Evolutionary conservation across 2,888 invertebrate genomes (phyloP).

Genomic region (Mythimna albipuncta): DNA sequence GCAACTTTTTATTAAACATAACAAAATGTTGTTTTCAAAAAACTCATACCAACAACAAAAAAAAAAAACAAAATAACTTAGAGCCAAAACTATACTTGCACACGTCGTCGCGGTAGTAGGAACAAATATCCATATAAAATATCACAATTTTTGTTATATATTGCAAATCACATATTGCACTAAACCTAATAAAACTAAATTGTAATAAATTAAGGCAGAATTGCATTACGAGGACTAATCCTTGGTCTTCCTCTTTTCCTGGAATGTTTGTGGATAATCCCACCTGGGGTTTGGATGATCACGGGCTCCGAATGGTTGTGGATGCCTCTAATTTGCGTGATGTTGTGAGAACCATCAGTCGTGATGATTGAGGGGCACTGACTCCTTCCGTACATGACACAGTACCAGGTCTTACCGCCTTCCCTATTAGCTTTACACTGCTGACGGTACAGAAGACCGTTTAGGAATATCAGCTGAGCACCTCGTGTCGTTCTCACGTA

Average conservation of each 20-base stretch:
- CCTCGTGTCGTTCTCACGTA: constrained; percentile 71
- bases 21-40: neutral
- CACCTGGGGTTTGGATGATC: constrained; percentile 66
- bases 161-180: neutral
- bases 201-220: constrained; percentile 39
- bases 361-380: constrained; percentile 71
- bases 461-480: constrained; percentile 70
- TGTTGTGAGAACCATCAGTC: constrained; percentile 69
- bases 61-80: neutral
- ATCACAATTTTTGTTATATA: constrained; percentile 5
- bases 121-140: constrained; percentile 18
- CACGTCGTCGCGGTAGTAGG: constrained; percentile 4
- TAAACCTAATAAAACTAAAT: neutral
- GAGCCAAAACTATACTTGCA: neutral
- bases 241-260: constrained; percentile 27
- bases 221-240: constrained; percentile 44
- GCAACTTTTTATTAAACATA: neutral
- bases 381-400: constrained; percentile 69
- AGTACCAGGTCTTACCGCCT: constrained; percentile 74
- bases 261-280: constrained; percentile 65
- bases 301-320: constrained; percentile 72
- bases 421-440: constrained; percentile 71
- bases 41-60: neutral
- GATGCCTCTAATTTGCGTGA: constrained; percentile 69
- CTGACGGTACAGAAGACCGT: constrained; percentile 68